These are phyloP conservation scores for Cyrtonyx montezumae DNA, from an alignment of 2,113 vertebrate genomes.

Conservation along the genomic window DNA sequence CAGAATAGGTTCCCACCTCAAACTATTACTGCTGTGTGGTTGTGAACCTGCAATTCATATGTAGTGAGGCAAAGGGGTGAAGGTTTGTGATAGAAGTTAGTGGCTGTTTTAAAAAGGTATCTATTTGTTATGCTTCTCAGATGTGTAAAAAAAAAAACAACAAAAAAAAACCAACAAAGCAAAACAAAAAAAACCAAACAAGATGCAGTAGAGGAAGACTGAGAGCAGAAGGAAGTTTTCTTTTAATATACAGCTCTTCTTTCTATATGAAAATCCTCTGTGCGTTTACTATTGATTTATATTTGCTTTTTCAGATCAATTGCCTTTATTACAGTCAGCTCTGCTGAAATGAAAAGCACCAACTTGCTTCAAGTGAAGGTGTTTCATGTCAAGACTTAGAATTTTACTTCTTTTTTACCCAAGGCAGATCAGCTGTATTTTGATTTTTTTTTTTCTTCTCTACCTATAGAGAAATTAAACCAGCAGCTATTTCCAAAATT, in stretches of 20 bases:
- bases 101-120: not conserved
- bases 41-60: not conserved
- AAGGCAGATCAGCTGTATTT: not conserved
- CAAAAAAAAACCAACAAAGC: too few relatives aligned
- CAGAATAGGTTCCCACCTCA: not conserved
- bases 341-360: not conserved
- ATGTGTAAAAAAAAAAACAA: not conserved
- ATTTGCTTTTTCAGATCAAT: not conserved
- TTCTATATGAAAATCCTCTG: not conserved
- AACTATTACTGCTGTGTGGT: not conserved
- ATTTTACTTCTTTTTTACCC: not conserved
- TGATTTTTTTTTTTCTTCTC: not conserved
- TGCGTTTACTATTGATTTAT: not conserved
- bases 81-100: not conserved
- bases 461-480: not conserved
- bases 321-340: constrained; percentile 10
- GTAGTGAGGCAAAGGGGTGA: not conserved
- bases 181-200: too few relatives aligned
- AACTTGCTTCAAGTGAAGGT: not conserved
- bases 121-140: not conserved
- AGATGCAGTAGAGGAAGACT: not conserved
- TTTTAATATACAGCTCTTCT: not conserved
- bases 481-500: not conserved
- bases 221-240: not conserved
- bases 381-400: constrained; percentile 2